Base-by-base conservation (phyloP, 2,888 invertebrate species). In the Lithophane ornitopus region DNA sequence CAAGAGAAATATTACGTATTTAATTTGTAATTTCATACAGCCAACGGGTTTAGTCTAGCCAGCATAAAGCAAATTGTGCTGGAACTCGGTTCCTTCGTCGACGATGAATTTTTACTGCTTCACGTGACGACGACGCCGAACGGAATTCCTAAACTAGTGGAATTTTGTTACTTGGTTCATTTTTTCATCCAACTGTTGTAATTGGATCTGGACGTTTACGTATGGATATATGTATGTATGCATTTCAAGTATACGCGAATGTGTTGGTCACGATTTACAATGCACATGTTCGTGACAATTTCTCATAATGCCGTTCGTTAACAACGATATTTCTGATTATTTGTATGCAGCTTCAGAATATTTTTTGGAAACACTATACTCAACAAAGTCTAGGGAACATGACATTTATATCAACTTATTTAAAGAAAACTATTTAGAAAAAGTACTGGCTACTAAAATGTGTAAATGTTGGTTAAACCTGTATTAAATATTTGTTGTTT, bases 71-170 rank as follows among this genome's bases (percentile, higher is more conserved):
- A 83, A 85, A 85, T 79, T 86, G 70, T 80, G 74, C 67, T 82
- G 76, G 72, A 83, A 80, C 76, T 74, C 71, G 44, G 74, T 67
- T 82, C 65, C 78, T 85, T 78, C 56, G 85, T 74, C 70, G 79
- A 75, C 88, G 68, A 80, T 85, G 81, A 81, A 85, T 83, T 85
- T 86, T 83, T 80, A 83, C 77, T 85, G 77, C 67, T 59, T 76
- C 70, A 81, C 81, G 83, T 81, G 75, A 86, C 73, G 71, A 76
- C 76, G 73, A 65, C 80, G 34, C 34, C 34, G 71, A 67, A 59
- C 70, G 73, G 77, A 86, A 85, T 86, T 76, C 78, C 61, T 82
- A 86, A 85, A 81, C 77, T 68, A 67, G 67, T 73, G 49, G 67
- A 86, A 77, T 81, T 76, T 75, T 65, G 73, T 72, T 82, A 77